Evolutionary conservation across 2,888 invertebrate species (phyloP).

Genomic region (Cordilura impudica): DNA sequence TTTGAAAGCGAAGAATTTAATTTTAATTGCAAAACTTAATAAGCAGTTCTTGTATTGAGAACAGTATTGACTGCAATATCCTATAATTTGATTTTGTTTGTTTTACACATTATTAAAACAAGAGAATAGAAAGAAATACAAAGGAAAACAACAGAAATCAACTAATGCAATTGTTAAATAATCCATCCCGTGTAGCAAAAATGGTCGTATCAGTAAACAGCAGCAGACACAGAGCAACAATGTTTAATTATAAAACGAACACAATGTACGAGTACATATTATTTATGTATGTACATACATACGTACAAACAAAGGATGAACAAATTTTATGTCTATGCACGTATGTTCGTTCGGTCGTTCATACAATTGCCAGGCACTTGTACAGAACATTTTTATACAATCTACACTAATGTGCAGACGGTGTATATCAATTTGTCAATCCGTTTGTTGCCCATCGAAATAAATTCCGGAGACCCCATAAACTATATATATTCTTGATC

Average conservation of each 20-base stretch:
- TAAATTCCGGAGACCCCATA: too few species aligned
- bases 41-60: not conserved
- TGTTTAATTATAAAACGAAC: constrained; percentile 18
- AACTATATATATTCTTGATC: too few species aligned
- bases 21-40: not conserved
- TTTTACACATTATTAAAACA: constrained; percentile 9
- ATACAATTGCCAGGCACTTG: too few species aligned
- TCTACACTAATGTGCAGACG: too few species aligned
- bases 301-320: not conserved
- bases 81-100: constrained; percentile 31
- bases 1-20: not conserved
- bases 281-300: too few species aligned
- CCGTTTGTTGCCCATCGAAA: too few species aligned
- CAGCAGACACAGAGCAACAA: constrained; percentile 19
- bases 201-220: constrained; percentile 11
- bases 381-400: too few species aligned
- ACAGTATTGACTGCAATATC: not conserved
- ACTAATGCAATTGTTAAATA: not conserved
- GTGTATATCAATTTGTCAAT: too few species aligned
- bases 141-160: not conserved
- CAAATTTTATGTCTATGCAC: not conserved
- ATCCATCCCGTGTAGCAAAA: not conserved
- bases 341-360: too few species aligned
- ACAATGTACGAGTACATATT: not conserved
- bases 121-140: not conserved